Percentiles rank a stretch among this genome's conserved stretches.
Conservation (phyloP, 2,888 invertebrate genomes). For the Drosophila birchii region DNA sequence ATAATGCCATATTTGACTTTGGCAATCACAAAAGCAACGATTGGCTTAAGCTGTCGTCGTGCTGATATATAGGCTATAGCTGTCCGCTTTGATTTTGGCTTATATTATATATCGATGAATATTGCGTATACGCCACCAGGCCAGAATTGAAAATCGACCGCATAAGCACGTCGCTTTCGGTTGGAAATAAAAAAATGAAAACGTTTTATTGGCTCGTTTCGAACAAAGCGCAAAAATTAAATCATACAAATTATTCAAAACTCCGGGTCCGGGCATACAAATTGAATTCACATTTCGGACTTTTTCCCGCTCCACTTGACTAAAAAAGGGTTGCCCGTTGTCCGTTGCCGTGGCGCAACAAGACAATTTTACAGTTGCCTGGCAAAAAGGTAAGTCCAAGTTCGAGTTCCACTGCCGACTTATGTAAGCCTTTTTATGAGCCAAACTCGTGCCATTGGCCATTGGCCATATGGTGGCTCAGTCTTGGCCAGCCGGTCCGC, state of each 20-base stretch:
- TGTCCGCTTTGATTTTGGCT: conserved; percentile 39
- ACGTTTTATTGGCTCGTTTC: conserved; percentile 69
- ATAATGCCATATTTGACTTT: conserved; percentile 70
- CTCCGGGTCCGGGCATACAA: conserved; percentile 52
- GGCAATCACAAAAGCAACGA: conserved; percentile 62
- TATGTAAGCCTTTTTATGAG: conserved; percentile 76
- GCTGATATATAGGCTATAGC: conserved; percentile 14
- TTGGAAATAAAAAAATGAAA: conserved; percentile 20
- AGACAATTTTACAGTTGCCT: conserved; percentile 78
- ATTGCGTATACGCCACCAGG: conserved; percentile 61
- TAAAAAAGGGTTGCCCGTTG: conserved; percentile 66
- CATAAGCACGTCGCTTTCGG: conserved; percentile 63
- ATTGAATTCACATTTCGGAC: conserved; percentile 69
- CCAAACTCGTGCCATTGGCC: conserved; percentile 73
- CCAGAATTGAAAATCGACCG: conserved; percentile 36
- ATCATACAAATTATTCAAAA: conserved; percentile 77
- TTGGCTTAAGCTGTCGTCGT: conserved; percentile 73
- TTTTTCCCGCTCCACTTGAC: conserved; percentile 29
- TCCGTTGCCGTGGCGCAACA: conserved; percentile 53
- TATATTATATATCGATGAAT: conserved; percentile 33
- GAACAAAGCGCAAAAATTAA: conserved; percentile 68
- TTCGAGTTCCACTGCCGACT: conserved; percentile 38
- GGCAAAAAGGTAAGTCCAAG: conserved; percentile 70
- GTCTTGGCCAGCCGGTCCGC: conserved; percentile 47
- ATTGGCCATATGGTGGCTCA: conserved; percentile 75